A percentile compares a stretch with the other conserved stretches of the same genome.
These are phyloP conservation scores for Acrocephalus kingi DNA, from an alignment of 2,113 vertebrate genomes.

Conservation along the genomic window DNA sequence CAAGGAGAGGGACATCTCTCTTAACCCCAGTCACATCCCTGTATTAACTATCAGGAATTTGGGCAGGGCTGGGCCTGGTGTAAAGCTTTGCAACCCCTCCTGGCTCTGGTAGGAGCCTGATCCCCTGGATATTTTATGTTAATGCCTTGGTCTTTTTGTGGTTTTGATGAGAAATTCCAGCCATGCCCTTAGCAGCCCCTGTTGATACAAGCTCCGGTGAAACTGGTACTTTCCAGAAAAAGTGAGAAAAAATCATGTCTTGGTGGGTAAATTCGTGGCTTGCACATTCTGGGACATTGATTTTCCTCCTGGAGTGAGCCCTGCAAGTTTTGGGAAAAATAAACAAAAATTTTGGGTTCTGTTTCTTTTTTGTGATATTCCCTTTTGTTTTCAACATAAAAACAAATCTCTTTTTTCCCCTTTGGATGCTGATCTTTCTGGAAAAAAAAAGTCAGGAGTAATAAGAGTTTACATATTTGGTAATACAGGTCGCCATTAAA, in stretches of 20 bases:
- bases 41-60: neutral
- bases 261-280: neutral
- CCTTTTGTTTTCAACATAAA: neutral
- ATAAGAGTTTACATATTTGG: rapidly evolving
- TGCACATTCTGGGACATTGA: neutral
- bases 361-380: neutral
- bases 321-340: neutral
- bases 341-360: neutral
- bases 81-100: neutral
- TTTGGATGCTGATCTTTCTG: neutral
- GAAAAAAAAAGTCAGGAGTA: neutral
- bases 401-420: neutral
- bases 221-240: conserved; percentile 1
- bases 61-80: neutral
- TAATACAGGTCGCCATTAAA: neutral
- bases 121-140: neutral
- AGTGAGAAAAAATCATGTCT: neutral
- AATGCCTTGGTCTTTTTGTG: neutral
- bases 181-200: neutral
- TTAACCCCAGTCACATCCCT: neutral
- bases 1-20: neutral
- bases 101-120: neutral
- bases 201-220: neutral
- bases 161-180: neutral
- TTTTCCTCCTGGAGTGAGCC: neutral